These are phyloP conservation scores for Scytalopus superciliaris DNA, from an alignment of 2,113 vertebrate species.

Conservation along the genomic window DNA sequence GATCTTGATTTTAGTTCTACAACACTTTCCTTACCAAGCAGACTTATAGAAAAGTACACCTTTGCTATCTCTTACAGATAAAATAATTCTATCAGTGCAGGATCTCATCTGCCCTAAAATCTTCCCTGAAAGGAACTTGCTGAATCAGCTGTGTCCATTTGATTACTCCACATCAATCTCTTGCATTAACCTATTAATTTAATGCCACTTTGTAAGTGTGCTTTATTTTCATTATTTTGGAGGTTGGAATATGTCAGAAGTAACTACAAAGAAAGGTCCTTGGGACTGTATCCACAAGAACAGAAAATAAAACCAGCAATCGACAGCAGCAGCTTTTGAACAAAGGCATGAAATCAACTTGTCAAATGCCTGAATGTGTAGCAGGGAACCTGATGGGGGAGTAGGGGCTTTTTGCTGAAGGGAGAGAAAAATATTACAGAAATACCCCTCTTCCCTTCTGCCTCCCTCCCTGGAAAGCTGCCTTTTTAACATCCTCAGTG, in stretches of 20 bases:
- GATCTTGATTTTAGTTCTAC: not conserved
- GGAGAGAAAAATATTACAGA: not conserved
- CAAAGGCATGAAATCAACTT: not conserved
- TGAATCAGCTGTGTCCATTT: not conserved
- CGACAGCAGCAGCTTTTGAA: not conserved
- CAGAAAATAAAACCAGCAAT: not conserved
- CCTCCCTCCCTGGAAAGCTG: not conserved
- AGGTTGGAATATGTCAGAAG: not conserved
- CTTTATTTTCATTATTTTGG: not conserved
- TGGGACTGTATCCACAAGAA: not conserved
- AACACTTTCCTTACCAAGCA: not conserved
- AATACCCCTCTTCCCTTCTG: not conserved
- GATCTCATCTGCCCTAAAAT: not conserved
- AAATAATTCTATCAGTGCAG: not conserved
- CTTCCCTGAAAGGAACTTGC: not conserved
- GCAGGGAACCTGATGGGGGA: not conserved
- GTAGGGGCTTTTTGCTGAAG: not conserved
- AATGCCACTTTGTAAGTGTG: not conserved
- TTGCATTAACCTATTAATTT: not conserved
- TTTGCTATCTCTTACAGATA: not conserved
- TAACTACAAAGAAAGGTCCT: not conserved
- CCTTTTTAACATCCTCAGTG: not conserved
- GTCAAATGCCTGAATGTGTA: not conserved
- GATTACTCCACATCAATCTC: not conserved
- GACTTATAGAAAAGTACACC: not conserved